Conservation (phyloP, 2,113 vertebrate genomes). For the Callorhinus ursinus region DNA sequence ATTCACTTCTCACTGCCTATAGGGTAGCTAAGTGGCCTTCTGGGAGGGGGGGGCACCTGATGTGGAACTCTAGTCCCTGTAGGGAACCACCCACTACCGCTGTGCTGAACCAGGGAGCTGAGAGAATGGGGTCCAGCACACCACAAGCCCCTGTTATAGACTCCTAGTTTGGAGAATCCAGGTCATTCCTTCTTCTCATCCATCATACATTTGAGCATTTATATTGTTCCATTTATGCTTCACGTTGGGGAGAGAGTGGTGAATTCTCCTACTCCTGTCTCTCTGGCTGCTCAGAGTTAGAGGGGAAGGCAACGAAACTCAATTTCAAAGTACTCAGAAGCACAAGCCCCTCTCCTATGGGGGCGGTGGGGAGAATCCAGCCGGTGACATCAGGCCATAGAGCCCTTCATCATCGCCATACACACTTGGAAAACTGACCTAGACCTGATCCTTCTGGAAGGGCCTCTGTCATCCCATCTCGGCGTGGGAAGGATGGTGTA, state of each 20-base stretch:
- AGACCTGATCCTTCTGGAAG: not conserved
- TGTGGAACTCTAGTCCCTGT: not conserved
- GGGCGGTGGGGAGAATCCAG: not conserved
- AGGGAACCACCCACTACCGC: not conserved
- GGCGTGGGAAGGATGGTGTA: not conserved
- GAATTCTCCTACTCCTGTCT: not conserved
- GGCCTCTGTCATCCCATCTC: not conserved
- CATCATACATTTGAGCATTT: not conserved
- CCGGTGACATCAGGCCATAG: not conserved
- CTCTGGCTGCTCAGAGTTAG: not conserved
- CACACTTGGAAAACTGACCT: not conserved
- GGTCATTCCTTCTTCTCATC: not conserved
- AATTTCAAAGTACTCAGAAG: not conserved
- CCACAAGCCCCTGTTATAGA: not conserved
- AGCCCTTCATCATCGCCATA: fast-evolving
- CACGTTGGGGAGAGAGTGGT: not conserved
- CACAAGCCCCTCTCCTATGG: not conserved
- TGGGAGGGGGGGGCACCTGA: not conserved
- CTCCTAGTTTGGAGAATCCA: not conserved
- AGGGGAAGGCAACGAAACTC: not conserved
- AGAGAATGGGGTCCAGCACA: fast-evolving
- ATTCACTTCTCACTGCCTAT: not conserved
- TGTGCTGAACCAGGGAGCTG: not conserved
- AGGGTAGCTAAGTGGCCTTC: not conserved
- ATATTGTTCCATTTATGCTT: not conserved